A percentile compares a stretch with the other conserved stretches of the same genome.
phyloP scores from a whole-genome alignment of 2,888 invertebrate species.

The Pristionchus entomophagus region DNA sequence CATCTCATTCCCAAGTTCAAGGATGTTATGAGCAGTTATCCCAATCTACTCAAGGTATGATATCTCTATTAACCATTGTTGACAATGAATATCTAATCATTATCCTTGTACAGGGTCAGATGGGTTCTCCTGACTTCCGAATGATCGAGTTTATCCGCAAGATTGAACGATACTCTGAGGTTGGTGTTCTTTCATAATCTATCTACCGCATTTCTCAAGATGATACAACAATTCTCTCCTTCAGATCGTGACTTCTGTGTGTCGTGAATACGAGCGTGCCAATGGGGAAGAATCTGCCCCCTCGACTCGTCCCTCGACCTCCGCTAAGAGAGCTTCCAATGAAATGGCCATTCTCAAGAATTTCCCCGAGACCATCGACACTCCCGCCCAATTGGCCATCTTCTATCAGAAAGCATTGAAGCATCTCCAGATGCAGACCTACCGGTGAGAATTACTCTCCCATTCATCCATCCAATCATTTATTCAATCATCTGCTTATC shows the following conservation, averaged over 20 bases:
- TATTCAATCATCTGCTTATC: background rate
- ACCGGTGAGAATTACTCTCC: constrained; percentile 45
- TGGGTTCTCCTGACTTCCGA: constrained; percentile 72
- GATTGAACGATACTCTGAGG: constrained; percentile 66
- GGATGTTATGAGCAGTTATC: constrained; percentile 68
- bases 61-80: too few species aligned
- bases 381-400: constrained; percentile 49
- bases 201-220: background rate
- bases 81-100: too few species aligned
- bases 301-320: background rate
- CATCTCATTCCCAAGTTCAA: constrained; percentile 74
- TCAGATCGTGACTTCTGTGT: background rate
- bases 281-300: background rate
- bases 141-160: constrained; percentile 72
- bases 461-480: too few species aligned
- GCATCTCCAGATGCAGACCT: constrained; percentile 58
- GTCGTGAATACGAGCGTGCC: background rate
- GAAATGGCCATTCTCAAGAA: constrained; percentile 14
- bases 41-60: constrained; percentile 57
- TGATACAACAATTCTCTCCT: too few species aligned
- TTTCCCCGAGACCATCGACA: constrained; percentile 23
- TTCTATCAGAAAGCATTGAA: constrained; percentile 59
- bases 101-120: constrained; percentile 54
- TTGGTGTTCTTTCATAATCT: constrained; percentile 32
- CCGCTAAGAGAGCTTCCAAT: constrained; percentile 48